Evolutionary conservation across 2,888 invertebrate genomes (phyloP).

Genomic region (Papilio elwesi): DNA sequence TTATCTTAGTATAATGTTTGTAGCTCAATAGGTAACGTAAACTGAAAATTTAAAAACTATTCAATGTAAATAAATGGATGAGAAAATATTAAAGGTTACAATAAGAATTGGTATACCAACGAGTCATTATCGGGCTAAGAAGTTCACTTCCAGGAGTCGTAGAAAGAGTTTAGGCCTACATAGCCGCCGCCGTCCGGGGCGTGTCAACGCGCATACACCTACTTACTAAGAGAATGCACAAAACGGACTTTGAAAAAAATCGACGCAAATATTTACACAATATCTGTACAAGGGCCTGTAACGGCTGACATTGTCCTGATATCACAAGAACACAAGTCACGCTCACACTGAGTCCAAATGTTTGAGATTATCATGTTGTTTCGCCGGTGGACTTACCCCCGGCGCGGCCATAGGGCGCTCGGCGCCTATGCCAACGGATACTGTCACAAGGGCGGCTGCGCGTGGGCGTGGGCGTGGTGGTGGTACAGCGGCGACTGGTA

Average conservation of each 20-base stretch:
- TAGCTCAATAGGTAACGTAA: neutral
- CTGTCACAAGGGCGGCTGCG: constrained; percentile 96
- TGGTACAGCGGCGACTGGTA: constrained; percentile 93
- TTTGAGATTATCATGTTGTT: constrained; percentile 60
- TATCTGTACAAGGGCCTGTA: constrained; percentile 57
- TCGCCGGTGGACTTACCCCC: constrained; percentile 51
- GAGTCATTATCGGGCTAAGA: constrained; percentile 60
- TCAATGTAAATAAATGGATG: neutral
- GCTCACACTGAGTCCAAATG: constrained; percentile 79
- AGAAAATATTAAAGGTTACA: constrained; percentile 33
- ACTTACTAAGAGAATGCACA: constrained; percentile 71
- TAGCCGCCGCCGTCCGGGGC: constrained; percentile 63
- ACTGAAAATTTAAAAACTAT: neutral
- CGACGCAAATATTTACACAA: constrained; percentile 75
- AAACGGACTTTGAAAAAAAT: constrained; percentile 64
- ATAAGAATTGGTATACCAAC: constrained; percentile 66
- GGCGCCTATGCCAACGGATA: constrained; percentile 93
- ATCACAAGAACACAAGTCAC: constrained; percentile 72
- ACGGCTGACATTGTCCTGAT: constrained; percentile 53
- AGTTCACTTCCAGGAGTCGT: constrained; percentile 75
- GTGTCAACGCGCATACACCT: constrained; percentile 63
- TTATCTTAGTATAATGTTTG: constrained; percentile 4
- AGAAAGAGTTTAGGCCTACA: constrained; percentile 72
- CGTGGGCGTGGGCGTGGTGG: constrained; percentile 84
- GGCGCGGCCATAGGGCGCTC: constrained; percentile 62